Percentiles rank a stretch among this genome's conserved stretches.
Evolutionary conservation across 2,888 invertebrate genomes (phyloP).

Genomic region (Phortica magna): DNA sequence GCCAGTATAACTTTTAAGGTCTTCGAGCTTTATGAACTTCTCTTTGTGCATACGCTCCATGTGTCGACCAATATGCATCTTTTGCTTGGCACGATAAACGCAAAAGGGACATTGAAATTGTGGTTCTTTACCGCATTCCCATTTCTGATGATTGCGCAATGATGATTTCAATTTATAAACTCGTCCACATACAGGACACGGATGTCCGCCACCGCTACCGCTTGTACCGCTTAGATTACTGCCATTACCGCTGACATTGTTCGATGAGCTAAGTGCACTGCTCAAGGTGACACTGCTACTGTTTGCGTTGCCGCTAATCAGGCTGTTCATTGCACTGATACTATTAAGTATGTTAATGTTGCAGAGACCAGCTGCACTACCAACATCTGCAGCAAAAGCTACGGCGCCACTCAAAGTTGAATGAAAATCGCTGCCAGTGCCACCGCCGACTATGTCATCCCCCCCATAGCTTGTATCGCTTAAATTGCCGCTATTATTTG

Average conservation of each 20-base stretch:
- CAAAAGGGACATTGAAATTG: constrained; percentile 90
- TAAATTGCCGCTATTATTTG: constrained; percentile 62
- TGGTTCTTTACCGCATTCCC: constrained; percentile 92
- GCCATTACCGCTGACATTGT: constrained; percentile 75
- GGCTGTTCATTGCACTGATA: constrained; percentile 76
- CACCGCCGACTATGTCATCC: constrained; percentile 59
- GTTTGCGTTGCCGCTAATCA: constrained; percentile 71
- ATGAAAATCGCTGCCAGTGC: constrained; percentile 67
- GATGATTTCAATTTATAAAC: constrained; percentile 93
- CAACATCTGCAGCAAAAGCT: constrained; percentile 69
- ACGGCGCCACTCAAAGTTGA: constrained; percentile 66
- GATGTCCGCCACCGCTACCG: constrained; percentile 80
- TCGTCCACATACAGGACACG: constrained; percentile 89
- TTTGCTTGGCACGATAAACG: constrained; percentile 90
- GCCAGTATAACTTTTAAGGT: constrained; percentile 73
- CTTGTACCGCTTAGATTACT: constrained; percentile 56
- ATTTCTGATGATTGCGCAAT: constrained; percentile 89
- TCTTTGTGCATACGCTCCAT: constrained; percentile 91
- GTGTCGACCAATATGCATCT: constrained; percentile 90
- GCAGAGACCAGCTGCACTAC: constrained; percentile 68
- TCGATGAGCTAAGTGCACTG: constrained; percentile 52
- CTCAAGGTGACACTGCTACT: constrained; percentile 22
- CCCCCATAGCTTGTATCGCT: constrained; percentile 69
- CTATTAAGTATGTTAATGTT: constrained; percentile 75
- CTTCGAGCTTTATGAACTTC: constrained; percentile 79